These are phyloP conservation scores for Trichoplusia ni DNA, from an alignment of 1,140 invertebrate species.

Conservation along the genomic window DNA sequence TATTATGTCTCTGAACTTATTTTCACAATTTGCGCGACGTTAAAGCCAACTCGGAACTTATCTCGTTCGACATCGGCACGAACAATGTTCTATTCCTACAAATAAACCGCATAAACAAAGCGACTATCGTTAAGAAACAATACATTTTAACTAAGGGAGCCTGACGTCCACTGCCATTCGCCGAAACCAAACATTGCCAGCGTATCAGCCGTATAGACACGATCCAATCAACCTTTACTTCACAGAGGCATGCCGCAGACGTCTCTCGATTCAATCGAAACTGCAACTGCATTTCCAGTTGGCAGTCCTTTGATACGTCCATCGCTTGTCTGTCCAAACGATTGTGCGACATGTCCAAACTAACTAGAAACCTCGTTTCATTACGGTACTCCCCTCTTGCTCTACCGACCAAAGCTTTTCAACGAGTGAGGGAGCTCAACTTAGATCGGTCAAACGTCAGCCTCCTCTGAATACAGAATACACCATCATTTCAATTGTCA, in stretches of 20 bases:
- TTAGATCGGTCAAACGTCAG: slow-evolving; percentile 32
- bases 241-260: slow-evolving; percentile 69
- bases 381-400: slow-evolving; percentile 36
- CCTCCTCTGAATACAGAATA: slow-evolving; percentile 64
- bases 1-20: slow-evolving; percentile 8
- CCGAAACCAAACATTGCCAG: slow-evolving; percentile 58
- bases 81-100: slow-evolving; percentile 1
- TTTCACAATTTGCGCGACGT: slow-evolving; percentile 6
- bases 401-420: slow-evolving; percentile 37
- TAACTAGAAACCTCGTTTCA: slow-evolving; percentile 52
- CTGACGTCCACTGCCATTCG: slow-evolving; percentile 40
- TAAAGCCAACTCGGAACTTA: background rate
- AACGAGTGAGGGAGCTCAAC: slow-evolving; percentile 47
- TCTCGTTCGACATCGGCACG: slow-evolving; percentile 1
- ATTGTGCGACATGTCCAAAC: slow-evolving; percentile 62
- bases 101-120: slow-evolving; percentile 20
- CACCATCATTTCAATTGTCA: slow-evolving; percentile 77
- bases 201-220: slow-evolving; percentile 64
- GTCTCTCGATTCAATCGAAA: slow-evolving; percentile 76
- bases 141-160: slow-evolving; percentile 24
- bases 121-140: slow-evolving; percentile 27
- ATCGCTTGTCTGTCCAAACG: slow-evolving; percentile 78
- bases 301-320: slow-evolving; percentile 77
- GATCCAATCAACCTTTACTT: slow-evolving; percentile 74
- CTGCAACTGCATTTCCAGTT: slow-evolving; percentile 76